Evolutionary conservation across 1,140 invertebrate genomes (phyloP), one percentile per base, ranked within the genome.

Genomic region (Heliconius eleuchia): DNA sequence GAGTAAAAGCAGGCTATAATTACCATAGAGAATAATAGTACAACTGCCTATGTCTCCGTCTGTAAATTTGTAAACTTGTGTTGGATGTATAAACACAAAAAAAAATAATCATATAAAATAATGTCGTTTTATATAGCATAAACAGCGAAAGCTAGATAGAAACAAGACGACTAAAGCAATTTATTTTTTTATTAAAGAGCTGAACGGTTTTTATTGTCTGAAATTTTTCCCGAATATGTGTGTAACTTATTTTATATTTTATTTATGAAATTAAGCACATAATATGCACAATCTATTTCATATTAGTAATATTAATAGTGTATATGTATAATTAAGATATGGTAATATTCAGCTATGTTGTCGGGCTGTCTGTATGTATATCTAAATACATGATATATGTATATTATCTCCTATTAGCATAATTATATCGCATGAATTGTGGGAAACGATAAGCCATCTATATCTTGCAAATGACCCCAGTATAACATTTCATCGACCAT

Each of bases 181-280:
- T 79, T 79, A 39, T 79, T 82, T 82, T 82, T 82, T 82, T 77
- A 79, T 82, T 82, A 82, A 76, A 82, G 4, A 73, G 77, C 80
- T 74, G 79, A 79, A 82, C 27, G 23, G 27, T 7, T 77, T 77
- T 77, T 77, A 77, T 34, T 77, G 39, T 66, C 39, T 5, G 60
- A 30, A 23, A 16, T 30, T 66, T 66, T 66, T 2, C 27, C 23
- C 11, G 18, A 52, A 52, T 19, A 52, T 52, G 1, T 52, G 5
- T 52, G 16, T 18, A 2, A 52, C 1, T 2, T 52, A 52, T 52
- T 1, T 0, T 18, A 46, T 46, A 46, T 46, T 46, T 46, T 23
- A 7, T 57, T 57, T 18, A 37, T 37, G 0, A 6, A 37, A 37
- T 6, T 7, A 37, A 37, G 34, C 34, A 37, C 34, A 37, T 37